Conservation (phyloP, 2,113 vertebrate species). For the Phrynosoma platyrhinos region DNA sequence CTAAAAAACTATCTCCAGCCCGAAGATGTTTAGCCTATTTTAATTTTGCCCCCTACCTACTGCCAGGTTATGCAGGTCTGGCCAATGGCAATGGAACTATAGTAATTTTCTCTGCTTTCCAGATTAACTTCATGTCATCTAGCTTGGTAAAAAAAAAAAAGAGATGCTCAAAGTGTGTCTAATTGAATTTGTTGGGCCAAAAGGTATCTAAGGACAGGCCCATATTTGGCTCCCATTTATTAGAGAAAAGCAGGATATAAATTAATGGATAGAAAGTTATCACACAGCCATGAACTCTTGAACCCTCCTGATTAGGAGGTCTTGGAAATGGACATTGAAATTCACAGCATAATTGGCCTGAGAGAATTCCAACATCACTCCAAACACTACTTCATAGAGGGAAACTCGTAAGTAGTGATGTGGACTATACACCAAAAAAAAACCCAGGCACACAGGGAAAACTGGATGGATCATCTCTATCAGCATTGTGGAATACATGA, state of each 20-base stretch:
- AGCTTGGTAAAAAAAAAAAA: background rate
- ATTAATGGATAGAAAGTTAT: no score
- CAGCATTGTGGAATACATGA: no score
- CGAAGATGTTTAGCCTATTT: no score
- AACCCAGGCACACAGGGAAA: background rate
- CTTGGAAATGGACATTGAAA: background rate
- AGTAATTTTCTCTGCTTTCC: background rate
- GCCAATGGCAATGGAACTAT: background rate
- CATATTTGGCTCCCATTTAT: background rate
- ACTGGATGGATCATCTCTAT: background rate
- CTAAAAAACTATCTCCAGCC: no score
- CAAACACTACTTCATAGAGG: background rate
- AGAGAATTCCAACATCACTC: background rate
- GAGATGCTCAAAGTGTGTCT: background rate
- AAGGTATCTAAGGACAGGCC: no score
- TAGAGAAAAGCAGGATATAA: no score
- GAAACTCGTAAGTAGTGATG: background rate
- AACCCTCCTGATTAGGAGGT: background rate
- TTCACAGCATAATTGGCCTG: background rate
- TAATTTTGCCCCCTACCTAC: no score
- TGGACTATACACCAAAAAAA: background rate
- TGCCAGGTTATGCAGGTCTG: no score
- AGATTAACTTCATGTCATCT: background rate
- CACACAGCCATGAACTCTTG: background rate
- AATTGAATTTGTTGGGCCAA: background rate